Evolutionary conservation across 2,888 invertebrate genomes (phyloP).

Genomic region (Trachelus troglodyta): DNA sequence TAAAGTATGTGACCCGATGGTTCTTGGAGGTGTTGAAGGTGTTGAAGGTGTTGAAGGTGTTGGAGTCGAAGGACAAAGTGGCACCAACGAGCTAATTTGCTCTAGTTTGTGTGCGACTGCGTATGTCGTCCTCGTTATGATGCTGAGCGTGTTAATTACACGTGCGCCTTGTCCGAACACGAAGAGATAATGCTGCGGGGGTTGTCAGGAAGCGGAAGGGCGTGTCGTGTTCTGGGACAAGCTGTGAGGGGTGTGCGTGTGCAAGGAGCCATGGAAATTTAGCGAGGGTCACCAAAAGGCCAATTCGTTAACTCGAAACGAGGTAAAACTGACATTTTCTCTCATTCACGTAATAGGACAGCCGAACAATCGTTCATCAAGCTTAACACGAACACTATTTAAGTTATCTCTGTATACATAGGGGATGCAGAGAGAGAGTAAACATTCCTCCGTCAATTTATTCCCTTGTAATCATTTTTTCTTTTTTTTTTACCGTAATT

Average conservation of each 20-base stretch:
- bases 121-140: slow-evolving; percentile 47
- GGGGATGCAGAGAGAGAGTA: too few relatives aligned
- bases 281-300: background rate
- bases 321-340: background rate
- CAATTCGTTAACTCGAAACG: background rate
- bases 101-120: slow-evolving; percentile 48
- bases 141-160: slow-evolving; percentile 52
- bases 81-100: slow-evolving; percentile 55
- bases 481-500: background rate
- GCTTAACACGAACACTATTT: too few relatives aligned
- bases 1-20: background rate
- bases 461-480: background rate
- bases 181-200: slow-evolving; percentile 49
- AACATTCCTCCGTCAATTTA: background rate
- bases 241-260: background rate
- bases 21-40: background rate
- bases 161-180: slow-evolving; percentile 53
- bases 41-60: too few relatives aligned
- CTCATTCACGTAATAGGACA: too few relatives aligned
- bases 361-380: too few relatives aligned
- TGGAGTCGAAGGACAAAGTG: slow-evolving; percentile 32
- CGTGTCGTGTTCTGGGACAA: slow-evolving; percentile 47
- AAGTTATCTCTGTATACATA: too few relatives aligned
- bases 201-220: slow-evolving; percentile 33
- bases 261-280: background rate